Conservation (phyloP, 1,140 invertebrate species). For the Anastatus disparis region DNA sequence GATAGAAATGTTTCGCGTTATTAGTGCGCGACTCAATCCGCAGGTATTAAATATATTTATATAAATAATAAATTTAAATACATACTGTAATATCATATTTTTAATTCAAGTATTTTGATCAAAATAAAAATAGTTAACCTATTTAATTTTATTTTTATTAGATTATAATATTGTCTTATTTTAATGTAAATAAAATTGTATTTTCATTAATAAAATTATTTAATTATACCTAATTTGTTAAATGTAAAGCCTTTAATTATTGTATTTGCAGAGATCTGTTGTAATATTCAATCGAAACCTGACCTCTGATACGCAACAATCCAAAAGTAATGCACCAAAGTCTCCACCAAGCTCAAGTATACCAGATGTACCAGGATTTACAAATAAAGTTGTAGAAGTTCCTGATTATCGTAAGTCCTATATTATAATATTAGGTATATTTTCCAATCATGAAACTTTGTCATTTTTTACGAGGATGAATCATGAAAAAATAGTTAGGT, state of each 20-base stretch:
- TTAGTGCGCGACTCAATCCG: not conserved
- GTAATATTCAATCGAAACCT: not conserved
- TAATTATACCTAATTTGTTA: not conserved
- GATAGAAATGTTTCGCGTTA: slow-evolving; percentile 36
- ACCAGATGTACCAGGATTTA: slow-evolving; percentile 73
- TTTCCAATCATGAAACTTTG: too few species aligned
- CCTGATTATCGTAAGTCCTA: slow-evolving; percentile 62
- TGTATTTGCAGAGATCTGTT: slow-evolving; percentile 24
- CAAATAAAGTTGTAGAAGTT: slow-evolving; percentile 70
- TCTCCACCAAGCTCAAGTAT: slow-evolving; percentile 13
- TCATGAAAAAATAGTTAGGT: too few species aligned
- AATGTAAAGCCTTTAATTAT: not conserved
- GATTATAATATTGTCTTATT: not conserved
- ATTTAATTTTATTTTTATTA: not conserved
- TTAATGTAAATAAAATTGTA: not conserved
- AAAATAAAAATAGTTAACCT: not conserved
- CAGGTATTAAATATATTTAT: slow-evolving; percentile 37
- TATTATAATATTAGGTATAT: too few species aligned
- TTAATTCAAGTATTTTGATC: not conserved
- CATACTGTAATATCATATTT: too few species aligned
- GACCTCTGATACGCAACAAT: not conserved
- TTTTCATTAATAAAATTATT: not conserved
- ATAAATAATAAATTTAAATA: not conserved
- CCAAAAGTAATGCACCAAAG: too few species aligned
- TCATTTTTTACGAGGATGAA: too few species aligned